phyloP scores from a whole-genome alignment of 2,113 vertebrate genomes.

The Hassar affinis region DNA sequence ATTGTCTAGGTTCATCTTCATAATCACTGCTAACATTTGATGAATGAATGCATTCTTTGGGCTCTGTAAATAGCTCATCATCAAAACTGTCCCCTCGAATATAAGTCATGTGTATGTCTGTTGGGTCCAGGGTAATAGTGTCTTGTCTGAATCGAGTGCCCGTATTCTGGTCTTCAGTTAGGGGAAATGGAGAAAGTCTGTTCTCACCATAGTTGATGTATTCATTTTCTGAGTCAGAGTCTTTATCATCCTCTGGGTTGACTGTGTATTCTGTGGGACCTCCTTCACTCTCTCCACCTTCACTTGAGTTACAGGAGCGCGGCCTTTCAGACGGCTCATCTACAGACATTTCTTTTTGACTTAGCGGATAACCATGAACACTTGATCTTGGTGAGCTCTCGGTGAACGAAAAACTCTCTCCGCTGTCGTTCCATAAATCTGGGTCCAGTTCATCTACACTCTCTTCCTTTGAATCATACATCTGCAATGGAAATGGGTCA shows the following conservation, averaged over 20 bases:
- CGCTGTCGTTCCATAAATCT: constrained; percentile 63
- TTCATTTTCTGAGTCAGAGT: constrained; percentile 23
- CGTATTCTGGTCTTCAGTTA: background rate
- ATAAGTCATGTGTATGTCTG: constrained; percentile 40
- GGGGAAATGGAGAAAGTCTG: background rate
- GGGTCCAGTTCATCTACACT: constrained; percentile 49
- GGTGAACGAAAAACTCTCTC: constrained; percentile 73
- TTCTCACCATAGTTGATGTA: background rate
- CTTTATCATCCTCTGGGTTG: constrained; percentile 54
- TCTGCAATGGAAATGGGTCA: constrained; percentile 55
- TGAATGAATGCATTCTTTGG: constrained; percentile 14
- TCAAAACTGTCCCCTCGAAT: constrained; percentile 43
- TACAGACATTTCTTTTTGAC: constrained; percentile 34
- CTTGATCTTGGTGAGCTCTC: constrained; percentile 64
- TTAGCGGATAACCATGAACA: background rate
- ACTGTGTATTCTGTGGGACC: constrained; percentile 60
- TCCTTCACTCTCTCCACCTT: constrained; percentile 59
- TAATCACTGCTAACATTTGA: constrained; percentile 45
- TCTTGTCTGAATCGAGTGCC: constrained; percentile 42
- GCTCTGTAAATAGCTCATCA: constrained; percentile 20
- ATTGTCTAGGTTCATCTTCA: constrained; percentile 38
- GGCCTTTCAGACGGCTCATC: constrained; percentile 40
- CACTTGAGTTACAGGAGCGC: constrained; percentile 60
- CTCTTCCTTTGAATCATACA: constrained; percentile 40
- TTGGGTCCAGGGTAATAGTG: constrained; percentile 47